Conservation (phyloP, 1,140 invertebrate genomes). For the Spodoptera litura region DNA sequence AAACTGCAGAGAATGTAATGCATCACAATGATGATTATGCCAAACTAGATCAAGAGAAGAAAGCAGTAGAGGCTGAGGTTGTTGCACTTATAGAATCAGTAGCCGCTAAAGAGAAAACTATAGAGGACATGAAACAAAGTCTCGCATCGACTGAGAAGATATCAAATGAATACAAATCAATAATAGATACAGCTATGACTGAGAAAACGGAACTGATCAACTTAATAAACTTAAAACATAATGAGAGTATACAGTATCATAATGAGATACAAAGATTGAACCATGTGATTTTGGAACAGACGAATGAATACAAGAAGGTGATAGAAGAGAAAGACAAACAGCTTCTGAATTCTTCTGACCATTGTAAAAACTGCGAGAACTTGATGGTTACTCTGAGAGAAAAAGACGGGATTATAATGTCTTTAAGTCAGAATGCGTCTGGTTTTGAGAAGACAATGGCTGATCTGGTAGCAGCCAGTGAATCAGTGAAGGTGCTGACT, state of each 20-base stretch:
- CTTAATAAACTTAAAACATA: slow-evolving; percentile 92
- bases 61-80: slow-evolving; percentile 56
- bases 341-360: slow-evolving; percentile 69
- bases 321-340: slow-evolving; percentile 84
- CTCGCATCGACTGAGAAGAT: slow-evolving; percentile 61
- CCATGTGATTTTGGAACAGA: slow-evolving; percentile 83
- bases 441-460: slow-evolving; percentile 62
- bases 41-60: slow-evolving; percentile 71
- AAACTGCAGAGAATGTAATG: slow-evolving; percentile 61
- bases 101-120: slow-evolving; percentile 50
- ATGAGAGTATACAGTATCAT: slow-evolving; percentile 93
- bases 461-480: slow-evolving; percentile 64
- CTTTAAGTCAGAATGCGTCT: slow-evolving; percentile 67
- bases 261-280: slow-evolving; percentile 93
- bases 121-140: slow-evolving; percentile 58
- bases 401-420: slow-evolving; percentile 76
- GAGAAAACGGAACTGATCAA: slow-evolving; percentile 92
- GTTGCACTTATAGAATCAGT: slow-evolving; percentile 57
- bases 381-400: slow-evolving; percentile 71
- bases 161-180: slow-evolving; percentile 70
- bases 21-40: slow-evolving; percentile 64
- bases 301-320: slow-evolving; percentile 84
- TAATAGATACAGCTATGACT: slow-evolving; percentile 75
- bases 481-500: slow-evolving; percentile 67
- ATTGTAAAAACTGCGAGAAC: slow-evolving; percentile 70